These are phyloP conservation scores for Ploceus nigricollis DNA, from an alignment of 2,113 vertebrate species.

Conservation along the genomic window DNA sequence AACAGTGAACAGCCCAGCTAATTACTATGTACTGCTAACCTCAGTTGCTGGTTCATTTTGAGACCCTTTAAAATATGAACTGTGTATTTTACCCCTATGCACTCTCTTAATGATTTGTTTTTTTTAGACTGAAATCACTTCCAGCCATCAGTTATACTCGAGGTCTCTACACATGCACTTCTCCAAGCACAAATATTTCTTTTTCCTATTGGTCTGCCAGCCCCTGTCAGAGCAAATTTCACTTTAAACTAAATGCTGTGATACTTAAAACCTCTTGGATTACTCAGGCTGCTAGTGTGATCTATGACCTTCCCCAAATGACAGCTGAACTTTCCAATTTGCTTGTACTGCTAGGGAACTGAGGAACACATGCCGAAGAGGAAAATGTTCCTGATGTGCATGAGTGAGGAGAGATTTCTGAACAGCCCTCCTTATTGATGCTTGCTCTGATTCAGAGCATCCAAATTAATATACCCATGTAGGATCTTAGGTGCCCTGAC, in stretches of 20 bases:
- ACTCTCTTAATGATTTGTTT: conserved; percentile 92
- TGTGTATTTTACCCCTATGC: conserved; percentile 91
- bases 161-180: conserved; percentile 74
- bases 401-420: conserved; percentile 62
- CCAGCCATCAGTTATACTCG: conserved; percentile 87
- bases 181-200: conserved; percentile 84
- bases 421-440: conserved; percentile 24
- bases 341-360: conserved; percentile 65
- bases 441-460: background rate
- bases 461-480: background rate
- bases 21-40: conserved; percentile 78
- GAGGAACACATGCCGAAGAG: conserved; percentile 66
- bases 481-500: background rate
- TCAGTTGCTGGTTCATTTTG: conserved; percentile 76
- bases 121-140: conserved; percentile 95
- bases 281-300: conserved; percentile 76
- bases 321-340: conserved; percentile 79
- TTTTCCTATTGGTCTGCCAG: conserved; percentile 89
- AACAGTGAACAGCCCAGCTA: conserved; percentile 68
- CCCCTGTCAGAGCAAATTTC: conserved; percentile 88
- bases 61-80: conserved; percentile 88
- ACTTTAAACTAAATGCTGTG: conserved; percentile 80
- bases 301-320: conserved; percentile 79
- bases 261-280: conserved; percentile 81
- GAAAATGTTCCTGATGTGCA: conserved; percentile 70